phyloP scores from a whole-genome alignment of 2,797 vertebrate genomes.

The Microhierax caerulescens region DNA sequence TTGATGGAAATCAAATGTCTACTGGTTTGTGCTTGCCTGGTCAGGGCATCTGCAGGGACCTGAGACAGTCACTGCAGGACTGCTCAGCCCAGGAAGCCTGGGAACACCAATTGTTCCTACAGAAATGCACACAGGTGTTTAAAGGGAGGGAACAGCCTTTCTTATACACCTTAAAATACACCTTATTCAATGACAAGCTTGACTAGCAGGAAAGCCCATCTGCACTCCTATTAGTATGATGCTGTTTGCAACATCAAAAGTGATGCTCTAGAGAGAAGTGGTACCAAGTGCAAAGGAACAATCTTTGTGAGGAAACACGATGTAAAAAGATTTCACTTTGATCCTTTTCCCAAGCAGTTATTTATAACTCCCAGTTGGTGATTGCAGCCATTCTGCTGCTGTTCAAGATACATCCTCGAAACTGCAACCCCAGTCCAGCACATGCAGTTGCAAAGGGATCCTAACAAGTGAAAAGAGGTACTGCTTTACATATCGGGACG shows the following conservation, averaged over 20 bases:
- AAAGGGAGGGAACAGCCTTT: background rate
- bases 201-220: background rate
- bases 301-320: background rate
- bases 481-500: background rate
- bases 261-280: background rate
- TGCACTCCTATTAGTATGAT: background rate
- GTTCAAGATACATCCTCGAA: background rate
- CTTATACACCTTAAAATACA: background rate
- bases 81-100: background rate
- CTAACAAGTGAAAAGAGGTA: rapidly evolving
- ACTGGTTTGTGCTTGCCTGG: background rate
- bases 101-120: background rate
- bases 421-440: background rate
- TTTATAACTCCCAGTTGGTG: background rate
- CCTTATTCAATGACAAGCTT: background rate
- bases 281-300: background rate
- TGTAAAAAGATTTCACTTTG: background rate
- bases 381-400: background rate
- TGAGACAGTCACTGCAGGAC: background rate
- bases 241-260: conserved; percentile 4
- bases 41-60: background rate
- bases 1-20: background rate
- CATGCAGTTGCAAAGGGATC: background rate
- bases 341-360: background rate
- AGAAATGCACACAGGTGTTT: background rate